Base-by-base conservation (phyloP, 2,888 invertebrate genomes). In the Apamea crenata region DNA sequence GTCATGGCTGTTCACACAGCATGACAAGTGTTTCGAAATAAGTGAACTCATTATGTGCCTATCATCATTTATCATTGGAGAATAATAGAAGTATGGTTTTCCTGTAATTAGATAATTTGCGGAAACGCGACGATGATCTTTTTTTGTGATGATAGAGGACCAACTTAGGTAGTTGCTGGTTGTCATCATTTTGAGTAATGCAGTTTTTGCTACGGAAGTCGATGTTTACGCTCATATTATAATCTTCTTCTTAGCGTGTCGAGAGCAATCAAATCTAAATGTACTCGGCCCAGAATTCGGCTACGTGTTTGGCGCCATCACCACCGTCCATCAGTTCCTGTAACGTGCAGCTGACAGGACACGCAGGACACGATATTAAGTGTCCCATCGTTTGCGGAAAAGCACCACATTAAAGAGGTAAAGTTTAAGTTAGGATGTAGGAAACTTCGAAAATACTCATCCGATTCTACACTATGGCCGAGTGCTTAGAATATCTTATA, bases 61-160 rank as follows among this genome's bases (percentile, higher is more conserved):
- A 69, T 78, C 14, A 77, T 84, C 40, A 78, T 84, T 77, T 78
- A 74, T 80, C 71, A 71, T 79, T 74, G 69, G 67, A 81, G 21
- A 50, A 74, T 78, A 87, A 78, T 79, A 65, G 69, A 76, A 72
- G 59, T 32, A 56, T n/a, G 6, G 53, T 77, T 77, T 86, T 81
- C 76, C 89, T 88, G 85, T 81, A 81, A 84, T 88, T 70, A 84
- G 74, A 70, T 88, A 87, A 88, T 84, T 40, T 69, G 69, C 85
- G 79, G 84, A 80, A 84, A 76, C 68, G 66, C 25, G 21, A 59
- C 7, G 18, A 59, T 76, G 25, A 59, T 76, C 1, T 84, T 78
- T 83, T 83, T 82, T 86, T 84, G 69, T 71, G 18, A 74, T 78
- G 32, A 53, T 40, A 21, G 21, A 65, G 59, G 66, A 32, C 12